Evolutionary conservation across 2,888 invertebrate species (phyloP).

Genomic region (Drosophila setosimentum): DNA sequence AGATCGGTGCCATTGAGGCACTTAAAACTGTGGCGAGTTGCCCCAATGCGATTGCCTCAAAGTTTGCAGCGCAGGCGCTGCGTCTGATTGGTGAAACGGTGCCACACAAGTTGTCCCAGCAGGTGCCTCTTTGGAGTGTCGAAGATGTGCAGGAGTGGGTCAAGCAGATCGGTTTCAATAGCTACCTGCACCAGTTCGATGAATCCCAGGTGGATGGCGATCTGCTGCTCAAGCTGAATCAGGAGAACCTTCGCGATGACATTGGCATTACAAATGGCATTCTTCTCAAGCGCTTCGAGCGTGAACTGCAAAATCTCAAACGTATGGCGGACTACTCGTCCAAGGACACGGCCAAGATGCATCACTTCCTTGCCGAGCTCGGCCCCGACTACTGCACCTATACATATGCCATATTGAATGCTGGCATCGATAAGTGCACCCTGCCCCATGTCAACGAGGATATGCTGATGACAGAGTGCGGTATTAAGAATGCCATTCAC

Average conservation of each 20-base stretch:
- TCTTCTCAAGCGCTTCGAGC: constrained; percentile 94
- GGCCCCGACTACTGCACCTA: constrained; percentile 97
- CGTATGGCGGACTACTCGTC: constrained; percentile 98
- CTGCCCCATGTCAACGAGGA: constrained; percentile 95
- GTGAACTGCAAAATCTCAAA: constrained; percentile 96
- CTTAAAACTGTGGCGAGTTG: constrained; percentile 98
- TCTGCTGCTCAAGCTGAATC: constrained; percentile 95
- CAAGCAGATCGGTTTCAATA: constrained; percentile 97
- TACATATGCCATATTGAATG: constrained; percentile 97
- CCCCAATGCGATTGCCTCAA: constrained; percentile 98
- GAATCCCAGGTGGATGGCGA: constrained; percentile 98
- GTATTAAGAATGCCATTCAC: constrained; percentile 97
- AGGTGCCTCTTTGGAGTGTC: constrained; percentile 98
- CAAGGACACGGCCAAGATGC: constrained; percentile 95
- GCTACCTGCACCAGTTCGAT: constrained; percentile 93
- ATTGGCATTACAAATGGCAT: constrained; percentile 97
- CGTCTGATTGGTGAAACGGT: constrained; percentile 97
- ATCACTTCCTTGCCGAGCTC: constrained; percentile 92
- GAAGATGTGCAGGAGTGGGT: constrained; percentile 99
- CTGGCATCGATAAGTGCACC: constrained; percentile 96
- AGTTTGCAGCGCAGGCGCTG: constrained; percentile 97
- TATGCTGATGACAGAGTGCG: constrained; percentile 95
- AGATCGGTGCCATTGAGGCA: constrained; percentile 97
- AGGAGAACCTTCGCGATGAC: constrained; percentile 96
- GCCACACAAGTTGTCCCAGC: constrained; percentile 98